Conservation (phyloP, 2,797 vertebrate genomes). For the Pseudotriccus pelzelni region DNA sequence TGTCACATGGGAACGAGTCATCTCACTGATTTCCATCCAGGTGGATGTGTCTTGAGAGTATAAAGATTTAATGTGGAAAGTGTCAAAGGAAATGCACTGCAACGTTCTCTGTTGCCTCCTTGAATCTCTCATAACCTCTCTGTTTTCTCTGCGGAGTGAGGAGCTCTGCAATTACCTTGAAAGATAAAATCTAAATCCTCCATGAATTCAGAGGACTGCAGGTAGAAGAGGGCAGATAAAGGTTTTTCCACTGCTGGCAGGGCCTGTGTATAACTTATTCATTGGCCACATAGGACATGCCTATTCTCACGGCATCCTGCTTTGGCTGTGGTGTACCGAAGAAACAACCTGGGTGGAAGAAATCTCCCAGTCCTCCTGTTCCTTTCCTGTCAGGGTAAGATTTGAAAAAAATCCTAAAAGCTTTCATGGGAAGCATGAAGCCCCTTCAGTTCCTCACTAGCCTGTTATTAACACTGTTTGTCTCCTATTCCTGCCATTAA, state of each 20-base stretch:
- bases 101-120: neutral
- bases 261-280: neutral
- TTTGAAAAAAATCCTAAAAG: slow-evolving; percentile 59
- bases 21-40: neutral
- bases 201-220: neutral
- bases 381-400: slow-evolving; percentile 7
- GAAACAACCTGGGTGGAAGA: neutral
- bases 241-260: neutral
- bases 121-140: neutral
- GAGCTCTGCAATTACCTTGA: neutral
- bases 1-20: neutral
- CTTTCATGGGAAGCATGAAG: slow-evolving; percentile 20
- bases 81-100: neutral
- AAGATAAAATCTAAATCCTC: neutral
- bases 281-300: neutral
- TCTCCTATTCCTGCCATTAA: slow-evolving; percentile 58
- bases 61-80: neutral
- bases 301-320: neutral
- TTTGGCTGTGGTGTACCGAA: neutral
- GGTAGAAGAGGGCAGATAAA: neutral
- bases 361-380: neutral
- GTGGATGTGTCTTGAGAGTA: neutral
- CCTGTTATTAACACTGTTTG: slow-evolving; percentile 64
- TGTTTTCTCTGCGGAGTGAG: neutral
- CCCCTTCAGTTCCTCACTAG: neutral